These are phyloP conservation scores for Zaprionus vittiger DNA, from an alignment of 1,140 invertebrate species.

Conservation along the genomic window DNA sequence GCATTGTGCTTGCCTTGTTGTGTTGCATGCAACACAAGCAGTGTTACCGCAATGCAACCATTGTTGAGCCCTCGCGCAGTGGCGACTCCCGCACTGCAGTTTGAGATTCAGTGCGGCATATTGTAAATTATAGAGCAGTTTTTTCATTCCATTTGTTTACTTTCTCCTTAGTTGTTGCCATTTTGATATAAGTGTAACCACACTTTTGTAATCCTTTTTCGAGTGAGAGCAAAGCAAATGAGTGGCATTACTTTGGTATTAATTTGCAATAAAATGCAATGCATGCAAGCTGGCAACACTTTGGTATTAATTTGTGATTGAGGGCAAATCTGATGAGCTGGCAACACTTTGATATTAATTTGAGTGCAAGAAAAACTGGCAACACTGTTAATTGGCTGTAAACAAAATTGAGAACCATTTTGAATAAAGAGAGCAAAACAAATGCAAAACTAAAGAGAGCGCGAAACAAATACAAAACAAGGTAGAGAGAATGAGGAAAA, in stretches of 20 bases:
- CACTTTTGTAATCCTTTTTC: background rate
- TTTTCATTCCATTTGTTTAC: background rate
- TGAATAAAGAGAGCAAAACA: too few relatives aligned
- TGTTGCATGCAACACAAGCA: constrained; percentile 36
- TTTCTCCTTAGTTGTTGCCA: background rate
- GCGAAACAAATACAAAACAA: too few relatives aligned
- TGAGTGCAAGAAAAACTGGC: background rate
- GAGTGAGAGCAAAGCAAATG: background rate
- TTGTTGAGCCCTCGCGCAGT: constrained; percentile 23
- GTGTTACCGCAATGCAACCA: constrained; percentile 22
- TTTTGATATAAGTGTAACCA: background rate
- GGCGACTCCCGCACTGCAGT: constrained; percentile 16
- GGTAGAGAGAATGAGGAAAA: background rate
- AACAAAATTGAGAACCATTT: too few relatives aligned
- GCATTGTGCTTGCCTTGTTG: constrained; percentile 58
- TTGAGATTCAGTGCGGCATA: background rate
- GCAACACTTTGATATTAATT: background rate
- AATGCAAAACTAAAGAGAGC: too few relatives aligned
- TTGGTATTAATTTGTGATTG: background rate
- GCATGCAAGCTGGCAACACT: too few relatives aligned
- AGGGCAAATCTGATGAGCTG: background rate
- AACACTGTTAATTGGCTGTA: background rate
- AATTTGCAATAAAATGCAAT: background rate
- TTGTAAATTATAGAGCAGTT: constrained; percentile 1
- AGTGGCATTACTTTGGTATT: background rate